Base-by-base conservation (phyloP, 2,888 invertebrate species). In the Cristatella mucedo region DNA sequence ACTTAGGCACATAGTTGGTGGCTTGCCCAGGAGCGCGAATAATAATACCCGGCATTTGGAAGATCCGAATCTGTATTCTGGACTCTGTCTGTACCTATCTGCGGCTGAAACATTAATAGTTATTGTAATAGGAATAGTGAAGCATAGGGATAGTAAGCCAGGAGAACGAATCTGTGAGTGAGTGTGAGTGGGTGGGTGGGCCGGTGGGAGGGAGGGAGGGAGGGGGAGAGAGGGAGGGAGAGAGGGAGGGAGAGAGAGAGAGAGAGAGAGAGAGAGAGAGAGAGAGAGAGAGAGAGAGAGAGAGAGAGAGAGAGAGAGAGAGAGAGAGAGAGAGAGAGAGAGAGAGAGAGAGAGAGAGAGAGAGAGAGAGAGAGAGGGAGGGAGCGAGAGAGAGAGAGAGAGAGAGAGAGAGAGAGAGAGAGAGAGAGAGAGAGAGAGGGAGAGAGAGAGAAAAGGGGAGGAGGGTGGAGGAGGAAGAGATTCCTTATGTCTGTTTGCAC, bases 261-360 rank as follows among this genome's bases (percentile, higher is more conserved):
- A 26, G 26, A 26, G 9, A n/a, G 26, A 11, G 26, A n/a, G 26
- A 11, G n/a, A 26, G 26, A n/a, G n/a, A n/a, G n/a, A 11, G 26
- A n/a, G 9, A n/a, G 26, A 26, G 9, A 26, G 26, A n/a, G 26
- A 26, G 26, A 26, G 26, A n/a, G 26, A 11, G 26, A n/a, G n/a
- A 26, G n/a, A n/a, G 26, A 11, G 16, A 32, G 30, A 24, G 3
- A 34, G 29, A 21, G n/a, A 20, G 19, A 33, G 38, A 16, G 30
- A 34, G 24, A 22, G 21, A 34, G 18, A 34, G 39, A 34, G 30
- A 38, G 24, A 33, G 31, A 20, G 37, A 31, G 24, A 21, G 40
- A 29, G 37, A 36, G 21, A 20, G 32, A 21, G 39, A 38, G 22
- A 24, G 34, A 18, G 21, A 19, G 21, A 18, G 26, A 20, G 33